Evolutionary conservation across 1,140 invertebrate genomes (phyloP), one percentile per base, ranked within the genome.

Genomic region (Cotesia glomerata): DNA sequence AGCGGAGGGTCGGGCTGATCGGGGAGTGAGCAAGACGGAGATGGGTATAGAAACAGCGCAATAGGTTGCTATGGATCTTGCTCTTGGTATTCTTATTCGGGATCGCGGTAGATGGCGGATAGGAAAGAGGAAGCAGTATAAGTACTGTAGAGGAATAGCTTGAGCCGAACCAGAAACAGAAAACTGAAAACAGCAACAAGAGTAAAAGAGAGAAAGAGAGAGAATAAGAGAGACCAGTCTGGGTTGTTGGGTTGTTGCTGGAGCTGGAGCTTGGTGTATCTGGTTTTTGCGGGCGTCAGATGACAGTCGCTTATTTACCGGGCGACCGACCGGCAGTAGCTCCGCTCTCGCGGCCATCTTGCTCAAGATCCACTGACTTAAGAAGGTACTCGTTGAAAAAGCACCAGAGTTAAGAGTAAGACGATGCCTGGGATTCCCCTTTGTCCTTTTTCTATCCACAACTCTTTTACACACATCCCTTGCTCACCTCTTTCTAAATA

Each of bases 281-380:
- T 80, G 79, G 80, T 86, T 86, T 86, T 86, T 86, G 83, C 82
- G 79, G 79, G 84, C 81, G 82, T 85, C 84, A 85, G 83, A 86
- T 86, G 84, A 86, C 84, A 86, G 84, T 85, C 82, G 82, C 80
- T 85, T 86, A 86, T 86, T 86, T 86, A 85, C 84, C 81, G 81
- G 78, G 78, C 39, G 5, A 45, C 39, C 39, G 39, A 5, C 39
- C 39, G 39, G 39, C 39, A 45, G 39, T 45, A 45, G 39, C 39
- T 45, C 7, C 39, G 78, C 79, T 74, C 77, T 75, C 76, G 80
- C 84, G 80, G 84, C 84, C 84, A 86, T 85, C 81, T 86, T 86
- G 85, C 77, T 76, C 77, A 78, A 83, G 45, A 72, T 72, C 39
- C 39, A 85, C 83, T 77, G 84, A 82, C 81, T 85, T 82, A 83